Conservation (phyloP, 2,797 vertebrate genomes). For the Pyrrhura leucotis region DNA sequence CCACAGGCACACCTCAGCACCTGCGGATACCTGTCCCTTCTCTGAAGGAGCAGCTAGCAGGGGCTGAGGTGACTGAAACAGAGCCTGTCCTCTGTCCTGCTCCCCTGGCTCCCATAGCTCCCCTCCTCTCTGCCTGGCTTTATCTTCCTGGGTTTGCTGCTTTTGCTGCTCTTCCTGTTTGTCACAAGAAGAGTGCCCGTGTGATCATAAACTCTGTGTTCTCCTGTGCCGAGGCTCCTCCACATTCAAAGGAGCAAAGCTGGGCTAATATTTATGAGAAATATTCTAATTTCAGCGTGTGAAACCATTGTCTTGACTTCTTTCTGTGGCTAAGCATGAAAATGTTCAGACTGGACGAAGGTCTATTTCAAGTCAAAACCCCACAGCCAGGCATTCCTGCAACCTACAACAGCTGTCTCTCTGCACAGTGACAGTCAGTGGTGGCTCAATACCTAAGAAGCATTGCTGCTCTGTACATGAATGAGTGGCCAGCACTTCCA, state of each 20-base stretch:
- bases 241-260: neutral
- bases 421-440: neutral
- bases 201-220: neutral
- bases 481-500: neutral
- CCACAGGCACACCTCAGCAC: fast-evolving
- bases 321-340: neutral
- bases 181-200: neutral
- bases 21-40: neutral
- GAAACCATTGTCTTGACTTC: neutral
- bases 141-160: neutral
- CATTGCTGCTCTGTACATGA: neutral
- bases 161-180: neutral
- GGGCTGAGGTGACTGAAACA: neutral
- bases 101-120: neutral
- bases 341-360: neutral
- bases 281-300: neutral
- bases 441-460: neutral
- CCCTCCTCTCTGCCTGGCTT: neutral
- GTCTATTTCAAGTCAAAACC: constrained; percentile 1
- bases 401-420: neutral
- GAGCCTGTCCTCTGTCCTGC: neutral
- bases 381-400: neutral
- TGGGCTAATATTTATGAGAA: neutral
- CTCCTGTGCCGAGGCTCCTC: neutral
- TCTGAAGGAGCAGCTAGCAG: neutral